Percentiles rank a stretch among this genome's conserved stretches.
These are phyloP conservation scores for Lepidurus arcticus DNA, from an alignment of 1,140 invertebrate genomes.

Conservation along the genomic window DNA sequence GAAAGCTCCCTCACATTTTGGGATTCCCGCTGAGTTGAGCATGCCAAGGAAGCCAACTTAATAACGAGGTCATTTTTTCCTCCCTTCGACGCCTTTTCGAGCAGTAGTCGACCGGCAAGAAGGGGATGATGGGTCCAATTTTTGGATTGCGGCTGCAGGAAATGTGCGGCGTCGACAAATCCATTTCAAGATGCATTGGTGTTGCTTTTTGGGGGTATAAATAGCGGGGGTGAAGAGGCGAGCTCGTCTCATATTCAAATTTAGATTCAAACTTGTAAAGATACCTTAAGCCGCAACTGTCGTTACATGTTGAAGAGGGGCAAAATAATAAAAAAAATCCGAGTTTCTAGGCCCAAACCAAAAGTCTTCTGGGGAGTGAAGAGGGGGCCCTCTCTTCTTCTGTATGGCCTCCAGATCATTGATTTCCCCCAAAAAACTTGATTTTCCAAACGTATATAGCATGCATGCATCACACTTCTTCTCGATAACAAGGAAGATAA, in stretches of 20 bases:
- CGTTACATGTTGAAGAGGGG: not conserved
- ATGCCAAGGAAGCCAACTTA: not conserved
- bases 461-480: constrained; percentile 8
- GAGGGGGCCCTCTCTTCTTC: not conserved
- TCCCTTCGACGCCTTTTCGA: not conserved
- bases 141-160: not conserved
- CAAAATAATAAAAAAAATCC: too few species aligned
- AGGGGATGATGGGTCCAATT: not conserved
- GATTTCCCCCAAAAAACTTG: not conserved
- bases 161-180: not conserved
- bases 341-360: too few species aligned
- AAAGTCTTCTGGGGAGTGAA: too few species aligned
- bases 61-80: constrained; percentile 15
- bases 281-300: not conserved
- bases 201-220: not conserved
- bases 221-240: not conserved
- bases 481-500: not conserved
- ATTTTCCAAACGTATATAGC: not conserved
- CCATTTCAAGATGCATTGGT: not conserved
- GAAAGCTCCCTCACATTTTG: not conserved
- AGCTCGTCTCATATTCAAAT: not conserved
- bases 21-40: constrained; percentile 1
- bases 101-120: not conserved
- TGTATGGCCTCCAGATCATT: not conserved
- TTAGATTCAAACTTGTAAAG: not conserved